Evolutionary conservation across 2,888 invertebrate species (phyloP).

Genomic region (Meganola albula): DNA sequence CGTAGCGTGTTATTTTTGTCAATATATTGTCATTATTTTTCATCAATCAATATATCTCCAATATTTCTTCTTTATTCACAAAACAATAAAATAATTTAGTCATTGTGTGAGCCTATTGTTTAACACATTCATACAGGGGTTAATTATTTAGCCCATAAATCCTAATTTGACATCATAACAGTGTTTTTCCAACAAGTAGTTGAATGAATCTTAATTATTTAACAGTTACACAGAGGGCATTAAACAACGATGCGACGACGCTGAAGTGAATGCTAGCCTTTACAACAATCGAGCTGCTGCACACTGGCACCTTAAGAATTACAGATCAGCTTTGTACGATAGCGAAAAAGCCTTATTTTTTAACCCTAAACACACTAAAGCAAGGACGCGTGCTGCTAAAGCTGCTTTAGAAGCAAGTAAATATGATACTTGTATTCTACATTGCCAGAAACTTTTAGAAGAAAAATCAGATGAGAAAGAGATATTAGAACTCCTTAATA

Average conservation of each 20-base stretch:
- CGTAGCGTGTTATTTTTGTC: no score
- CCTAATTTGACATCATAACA: no score
- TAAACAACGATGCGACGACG: conserved; percentile 83
- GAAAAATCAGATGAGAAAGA: conserved; percentile 76
- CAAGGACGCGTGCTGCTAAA: conserved; percentile 84
- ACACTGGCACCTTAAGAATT: conserved; percentile 90
- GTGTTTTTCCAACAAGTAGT: no score
- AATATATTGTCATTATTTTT: no score
- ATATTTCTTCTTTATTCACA: no score
- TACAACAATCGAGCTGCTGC: conserved; percentile 96
- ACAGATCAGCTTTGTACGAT: conserved; percentile 87
- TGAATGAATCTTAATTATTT: no score
- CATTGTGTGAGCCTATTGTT: no score
- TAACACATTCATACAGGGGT: no score
- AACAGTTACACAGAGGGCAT: conserved; percentile 93
- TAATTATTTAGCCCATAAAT: no score
- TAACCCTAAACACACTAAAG: conserved; percentile 87
- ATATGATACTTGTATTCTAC: conserved; percentile 83
- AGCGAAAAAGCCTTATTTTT: conserved; percentile 86
- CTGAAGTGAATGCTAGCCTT: conserved; percentile 86
- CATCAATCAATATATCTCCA: no score
- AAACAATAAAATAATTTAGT: no score
- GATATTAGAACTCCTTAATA: conserved; percentile 43
- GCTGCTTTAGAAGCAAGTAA: conserved; percentile 82
- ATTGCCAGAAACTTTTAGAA: conserved; percentile 83